Conservation (phyloP, 2,888 invertebrate species). For the Mythimna loreyi region DNA sequence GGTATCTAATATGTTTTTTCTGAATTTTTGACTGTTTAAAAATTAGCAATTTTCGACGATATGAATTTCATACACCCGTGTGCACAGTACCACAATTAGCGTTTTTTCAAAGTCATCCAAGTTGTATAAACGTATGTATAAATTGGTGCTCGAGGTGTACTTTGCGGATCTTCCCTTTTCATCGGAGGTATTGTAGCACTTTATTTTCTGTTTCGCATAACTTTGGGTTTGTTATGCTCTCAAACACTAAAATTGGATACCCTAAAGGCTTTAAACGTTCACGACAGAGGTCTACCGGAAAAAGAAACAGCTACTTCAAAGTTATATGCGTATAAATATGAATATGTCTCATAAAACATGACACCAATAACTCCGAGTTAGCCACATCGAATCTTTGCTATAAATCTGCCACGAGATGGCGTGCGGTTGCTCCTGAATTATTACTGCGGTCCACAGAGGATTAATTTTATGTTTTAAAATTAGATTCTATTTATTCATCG, state of each 20-base stretch:
- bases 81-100: no score
- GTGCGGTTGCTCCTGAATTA: slow-evolving; percentile 53
- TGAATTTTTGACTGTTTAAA: no score
- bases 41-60: no score
- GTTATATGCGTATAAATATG: slow-evolving; percentile 56
- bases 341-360: slow-evolving; percentile 51
- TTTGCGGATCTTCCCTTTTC: no score
- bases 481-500: slow-evolving; percentile 31
- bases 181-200: no score
- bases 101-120: no score
- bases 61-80: no score
- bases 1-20: background rate
- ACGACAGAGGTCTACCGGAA: background rate
- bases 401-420: slow-evolving; percentile 61
- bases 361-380: slow-evolving; percentile 56
- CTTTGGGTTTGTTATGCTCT: no score
- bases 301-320: slow-evolving; percentile 29
- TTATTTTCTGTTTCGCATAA: no score
- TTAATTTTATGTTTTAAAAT: slow-evolving; percentile 56
- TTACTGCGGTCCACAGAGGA: slow-evolving; percentile 46
- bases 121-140: no score
- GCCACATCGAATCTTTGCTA: slow-evolving; percentile 58
- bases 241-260: background rate
- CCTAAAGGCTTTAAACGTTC: background rate
- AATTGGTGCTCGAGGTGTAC: no score